A percentile compares a stretch with the other conserved stretches of the same genome.
These are phyloP conservation scores for Ophthalmolycus amberensis DNA, from an alignment of 2,113 vertebrate genomes.

Conservation along the genomic window DNA sequence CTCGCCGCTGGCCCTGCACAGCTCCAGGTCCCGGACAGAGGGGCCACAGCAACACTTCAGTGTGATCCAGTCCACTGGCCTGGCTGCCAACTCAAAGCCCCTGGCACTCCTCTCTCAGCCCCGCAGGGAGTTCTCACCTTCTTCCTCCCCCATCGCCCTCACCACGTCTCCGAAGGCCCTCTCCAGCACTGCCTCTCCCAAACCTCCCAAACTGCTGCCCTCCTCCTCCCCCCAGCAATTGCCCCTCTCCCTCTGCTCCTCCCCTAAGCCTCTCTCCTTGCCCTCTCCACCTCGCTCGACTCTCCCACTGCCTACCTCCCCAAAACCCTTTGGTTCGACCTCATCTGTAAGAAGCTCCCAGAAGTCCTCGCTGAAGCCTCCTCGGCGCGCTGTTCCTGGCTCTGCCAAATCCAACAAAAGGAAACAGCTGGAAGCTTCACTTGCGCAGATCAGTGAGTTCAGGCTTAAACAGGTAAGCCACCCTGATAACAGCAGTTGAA, in stretches of 20 bases:
- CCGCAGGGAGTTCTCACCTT: constrained; percentile 87
- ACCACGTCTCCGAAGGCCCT: constrained; percentile 75
- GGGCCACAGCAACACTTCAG: constrained; percentile 94
- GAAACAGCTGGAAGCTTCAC: constrained; percentile 93
- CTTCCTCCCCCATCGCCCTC: constrained; percentile 73
- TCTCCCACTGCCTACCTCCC: constrained; percentile 76
- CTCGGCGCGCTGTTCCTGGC: constrained; percentile 74
- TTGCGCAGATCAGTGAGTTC: constrained; percentile 90
- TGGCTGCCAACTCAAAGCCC: constrained; percentile 91
- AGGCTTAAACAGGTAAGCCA: constrained; percentile 91
- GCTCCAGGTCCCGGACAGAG: constrained; percentile 92
- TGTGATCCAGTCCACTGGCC: constrained; percentile 97
- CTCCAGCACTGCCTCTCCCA: constrained; percentile 80
- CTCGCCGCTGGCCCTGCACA: constrained; percentile 89
- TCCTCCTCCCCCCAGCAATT: constrained; percentile 80
- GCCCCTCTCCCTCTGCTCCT: constrained; percentile 83
- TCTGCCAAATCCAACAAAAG: constrained; percentile 90
- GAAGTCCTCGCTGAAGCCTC: constrained; percentile 65
- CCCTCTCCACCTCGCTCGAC: constrained; percentile 77
- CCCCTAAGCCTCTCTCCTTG: constrained; percentile 82
- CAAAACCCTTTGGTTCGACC: constrained; percentile 77
- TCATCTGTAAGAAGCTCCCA: constrained; percentile 72
- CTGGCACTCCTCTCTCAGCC: constrained; percentile 91
- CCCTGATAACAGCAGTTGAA: constrained; percentile 12
- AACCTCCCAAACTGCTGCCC: constrained; percentile 84